These are phyloP conservation scores for Caenorhabditis sp. DNA, from an alignment of 2,888 invertebrate genomes.

Conservation along the genomic window DNA sequence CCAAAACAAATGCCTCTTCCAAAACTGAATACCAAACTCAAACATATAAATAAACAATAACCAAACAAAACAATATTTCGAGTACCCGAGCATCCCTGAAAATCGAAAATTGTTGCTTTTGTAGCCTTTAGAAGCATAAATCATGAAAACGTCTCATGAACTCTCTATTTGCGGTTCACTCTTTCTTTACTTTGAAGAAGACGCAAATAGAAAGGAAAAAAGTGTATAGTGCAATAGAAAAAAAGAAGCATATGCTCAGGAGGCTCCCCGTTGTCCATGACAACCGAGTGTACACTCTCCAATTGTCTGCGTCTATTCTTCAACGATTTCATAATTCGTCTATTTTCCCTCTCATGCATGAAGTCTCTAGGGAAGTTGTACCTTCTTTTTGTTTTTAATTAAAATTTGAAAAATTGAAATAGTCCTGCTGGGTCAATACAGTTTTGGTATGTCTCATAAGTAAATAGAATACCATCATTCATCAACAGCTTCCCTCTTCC, in stretches of 20 bases:
- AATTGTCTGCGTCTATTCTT: not conserved
- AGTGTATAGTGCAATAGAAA: slow-evolving; percentile 3
- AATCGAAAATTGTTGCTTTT: not conserved
- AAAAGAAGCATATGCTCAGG: not conserved
- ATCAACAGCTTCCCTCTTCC: slow-evolving; percentile 32
- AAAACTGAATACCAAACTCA: too few species aligned
- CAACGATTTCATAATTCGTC: not conserved
- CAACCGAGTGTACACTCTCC: not conserved
- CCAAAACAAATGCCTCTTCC: too few species aligned
- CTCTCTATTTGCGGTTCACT: slow-evolving; percentile 1
- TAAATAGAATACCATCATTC: slow-evolving; percentile 32
- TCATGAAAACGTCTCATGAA: not conserved
- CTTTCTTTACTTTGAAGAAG: not conserved
- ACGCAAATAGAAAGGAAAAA: slow-evolving; percentile 17
- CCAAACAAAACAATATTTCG: not conserved
- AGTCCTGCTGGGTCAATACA: slow-evolving; percentile 31
- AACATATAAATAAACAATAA: too few species aligned
- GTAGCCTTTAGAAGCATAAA: not conserved
- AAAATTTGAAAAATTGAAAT: not conserved
- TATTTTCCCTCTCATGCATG: not conserved
- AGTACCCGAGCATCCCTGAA: not conserved
- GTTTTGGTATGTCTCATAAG: slow-evolving; percentile 32
- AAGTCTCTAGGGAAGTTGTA: not conserved
- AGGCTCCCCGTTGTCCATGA: not conserved
- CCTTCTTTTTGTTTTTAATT: not conserved